phyloP scores from a whole-genome alignment of 1,140 invertebrate species.

The Lucilia sericata region DNA sequence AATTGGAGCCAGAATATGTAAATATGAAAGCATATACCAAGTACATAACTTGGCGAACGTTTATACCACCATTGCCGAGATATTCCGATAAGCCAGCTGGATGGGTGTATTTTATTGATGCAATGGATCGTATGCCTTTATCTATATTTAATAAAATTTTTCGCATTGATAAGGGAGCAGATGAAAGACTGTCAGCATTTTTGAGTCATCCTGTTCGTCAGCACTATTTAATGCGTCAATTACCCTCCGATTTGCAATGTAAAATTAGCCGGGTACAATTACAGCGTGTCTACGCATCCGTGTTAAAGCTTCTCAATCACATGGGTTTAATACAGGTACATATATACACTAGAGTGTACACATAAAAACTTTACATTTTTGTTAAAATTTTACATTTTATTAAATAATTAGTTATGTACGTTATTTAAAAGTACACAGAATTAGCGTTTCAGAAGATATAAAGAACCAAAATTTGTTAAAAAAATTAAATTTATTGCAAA shows the following conservation, averaged over 20 bases:
- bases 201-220: slow-evolving; percentile 78
- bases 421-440: too few relatives aligned
- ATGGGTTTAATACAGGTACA: slow-evolving; percentile 76
- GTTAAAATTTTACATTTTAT: too few relatives aligned
- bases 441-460: too few relatives aligned
- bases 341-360: too few relatives aligned
- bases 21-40: slow-evolving; percentile 66
- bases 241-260: slow-evolving; percentile 48
- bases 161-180: slow-evolving; percentile 71
- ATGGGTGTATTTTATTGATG: slow-evolving; percentile 81
- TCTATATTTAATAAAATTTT: slow-evolving; percentile 79
- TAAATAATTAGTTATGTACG: too few relatives aligned
- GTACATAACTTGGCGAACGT: slow-evolving; percentile 79
- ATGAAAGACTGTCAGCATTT: slow-evolving; percentile 73
- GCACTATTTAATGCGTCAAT: slow-evolving; percentile 74
- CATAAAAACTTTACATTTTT: too few relatives aligned
- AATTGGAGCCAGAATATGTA: slow-evolving; percentile 68
- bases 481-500: too few relatives aligned
- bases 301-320: slow-evolving; percentile 72
- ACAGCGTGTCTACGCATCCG: slow-evolving; percentile 77
- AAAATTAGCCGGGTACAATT: slow-evolving; percentile 63
- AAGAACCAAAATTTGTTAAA: too few relatives aligned
- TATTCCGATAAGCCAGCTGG: slow-evolving; percentile 75
- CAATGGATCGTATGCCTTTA: slow-evolving; percentile 79
- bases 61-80: slow-evolving; percentile 77